Percentiles rank a stretch among this genome's conserved stretches.
Evolutionary conservation across 1,140 invertebrate species (phyloP).

Genomic region (Cydia fagiglandana): DNA sequence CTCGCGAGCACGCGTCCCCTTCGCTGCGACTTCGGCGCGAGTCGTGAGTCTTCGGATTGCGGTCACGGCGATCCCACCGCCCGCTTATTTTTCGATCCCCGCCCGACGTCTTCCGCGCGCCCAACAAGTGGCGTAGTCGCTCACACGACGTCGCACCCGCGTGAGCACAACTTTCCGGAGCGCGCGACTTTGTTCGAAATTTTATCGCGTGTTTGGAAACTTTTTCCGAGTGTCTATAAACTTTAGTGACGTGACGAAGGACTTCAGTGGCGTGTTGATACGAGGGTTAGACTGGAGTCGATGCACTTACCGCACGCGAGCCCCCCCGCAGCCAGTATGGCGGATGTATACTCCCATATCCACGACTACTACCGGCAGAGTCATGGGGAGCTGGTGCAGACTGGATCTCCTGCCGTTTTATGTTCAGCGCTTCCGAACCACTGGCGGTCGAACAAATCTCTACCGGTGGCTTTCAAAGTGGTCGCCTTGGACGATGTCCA

Average conservation of each 20-base stretch:
- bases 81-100: constrained; percentile 70
- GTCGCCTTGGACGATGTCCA: constrained; percentile 93
- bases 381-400: constrained; percentile 93
- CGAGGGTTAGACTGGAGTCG: constrained; percentile 66
- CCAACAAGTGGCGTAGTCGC: constrained; percentile 73
- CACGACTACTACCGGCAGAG: constrained; percentile 91
- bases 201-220: constrained; percentile 69
- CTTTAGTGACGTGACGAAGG: constrained; percentile 63
- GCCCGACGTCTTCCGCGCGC: constrained; percentile 72
- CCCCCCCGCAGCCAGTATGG: constrained; percentile 80
- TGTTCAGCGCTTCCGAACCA: constrained; percentile 94
- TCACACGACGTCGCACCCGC: constrained; percentile 63
- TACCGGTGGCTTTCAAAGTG: constrained; percentile 95
- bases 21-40: constrained; percentile 67
- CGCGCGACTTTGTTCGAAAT: constrained; percentile 55
- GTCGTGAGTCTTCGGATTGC: constrained; percentile 76
- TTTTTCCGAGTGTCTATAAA: constrained; percentile 59
- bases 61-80: constrained; percentile 61
- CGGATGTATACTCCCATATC: constrained; percentile 85
- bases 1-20: constrained; percentile 71
- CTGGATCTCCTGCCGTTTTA: constrained; percentile 94
- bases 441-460: constrained; percentile 98
- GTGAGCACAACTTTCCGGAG: constrained; percentile 67
- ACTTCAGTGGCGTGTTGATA: constrained; percentile 66
- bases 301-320: constrained; percentile 78